phyloP scores from a whole-genome alignment of 2,888 invertebrate species.

The Lasioglossum oenotherae region DNA sequence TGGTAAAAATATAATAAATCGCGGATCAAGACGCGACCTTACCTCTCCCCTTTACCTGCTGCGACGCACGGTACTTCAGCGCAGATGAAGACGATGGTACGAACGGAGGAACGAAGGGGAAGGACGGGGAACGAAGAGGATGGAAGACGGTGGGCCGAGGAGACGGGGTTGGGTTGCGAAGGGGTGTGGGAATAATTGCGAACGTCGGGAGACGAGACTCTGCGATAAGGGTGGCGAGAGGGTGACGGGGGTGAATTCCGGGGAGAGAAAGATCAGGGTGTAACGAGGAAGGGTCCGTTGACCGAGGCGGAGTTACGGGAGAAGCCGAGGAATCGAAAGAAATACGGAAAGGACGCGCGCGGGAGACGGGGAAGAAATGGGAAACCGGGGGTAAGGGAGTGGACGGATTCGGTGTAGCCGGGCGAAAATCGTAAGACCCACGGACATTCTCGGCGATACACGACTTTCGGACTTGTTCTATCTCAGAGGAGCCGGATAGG shows the following conservation, averaged over 20 bases:
- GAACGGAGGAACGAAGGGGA: neutral
- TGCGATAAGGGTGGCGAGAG: neutral
- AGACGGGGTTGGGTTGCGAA: neutral
- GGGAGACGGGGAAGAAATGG: constrained; percentile 3
- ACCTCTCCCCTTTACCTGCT: constrained; percentile 6
- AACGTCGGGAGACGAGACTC: constrained; percentile 5
- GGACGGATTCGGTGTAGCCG: constrained; percentile 12
- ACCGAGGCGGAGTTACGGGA: constrained; percentile 23
- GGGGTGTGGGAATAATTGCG: constrained; percentile 45
- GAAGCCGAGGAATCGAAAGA: constrained; percentile 36
- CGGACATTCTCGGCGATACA: constrained; percentile 34
- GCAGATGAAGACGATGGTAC: neutral
- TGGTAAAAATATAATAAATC: constrained; percentile 57
- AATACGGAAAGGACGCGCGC: constrained; percentile 28
- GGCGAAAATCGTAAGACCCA: constrained; percentile 41
- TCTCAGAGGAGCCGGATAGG: constrained; percentile 33
- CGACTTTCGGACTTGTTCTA: constrained; percentile 53
- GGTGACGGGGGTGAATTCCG: neutral
- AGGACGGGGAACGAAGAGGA: neutral
- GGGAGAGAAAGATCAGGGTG: constrained; percentile 26
- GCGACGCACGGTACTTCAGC: neutral
- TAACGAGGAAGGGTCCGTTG: constrained; percentile 34
- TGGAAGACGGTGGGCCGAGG: neutral
- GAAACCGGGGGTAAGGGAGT: neutral
- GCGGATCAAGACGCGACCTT: constrained; percentile 26